phyloP scores from a whole-genome alignment of 2,888 invertebrate species.

The Octodonta nipae region DNA sequence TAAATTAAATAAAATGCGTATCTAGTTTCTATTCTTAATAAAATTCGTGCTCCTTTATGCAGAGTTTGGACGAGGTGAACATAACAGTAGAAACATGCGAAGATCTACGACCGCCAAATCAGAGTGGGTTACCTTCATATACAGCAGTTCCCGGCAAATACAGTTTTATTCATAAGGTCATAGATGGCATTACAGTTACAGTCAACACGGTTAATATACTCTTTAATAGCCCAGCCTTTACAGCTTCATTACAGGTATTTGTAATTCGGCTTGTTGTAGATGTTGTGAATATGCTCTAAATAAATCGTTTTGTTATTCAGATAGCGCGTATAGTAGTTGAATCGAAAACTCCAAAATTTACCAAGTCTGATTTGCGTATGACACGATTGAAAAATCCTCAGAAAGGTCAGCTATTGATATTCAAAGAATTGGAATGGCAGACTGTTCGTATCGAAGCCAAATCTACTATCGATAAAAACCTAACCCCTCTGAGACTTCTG shows the following conservation, averaged over 20 bases:
- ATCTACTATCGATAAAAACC: constrained; percentile 58
- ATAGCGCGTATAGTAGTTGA: constrained; percentile 86
- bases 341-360: constrained; percentile 86
- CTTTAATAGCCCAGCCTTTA: constrained; percentile 89
- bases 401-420: constrained; percentile 81
- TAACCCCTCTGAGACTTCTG: constrained; percentile 81
- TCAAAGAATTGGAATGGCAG: constrained; percentile 96
- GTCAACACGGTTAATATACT: constrained; percentile 90
- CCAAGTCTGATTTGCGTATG: constrained; percentile 70
- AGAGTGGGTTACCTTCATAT: constrained; percentile 41
- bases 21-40: no score
- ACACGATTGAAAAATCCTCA: constrained; percentile 84
- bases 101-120: constrained; percentile 54
- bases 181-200: constrained; percentile 92
- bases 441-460: constrained; percentile 89
- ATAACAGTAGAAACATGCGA: constrained; percentile 88
- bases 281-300: no score
- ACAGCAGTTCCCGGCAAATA: constrained; percentile 58
- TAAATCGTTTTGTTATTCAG: constrained; percentile 37
- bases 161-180: constrained; percentile 80
- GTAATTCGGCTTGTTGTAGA: constrained; percentile 1
- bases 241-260: constrained; percentile 82
- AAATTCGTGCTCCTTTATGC: no score
- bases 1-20: no score
- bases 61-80: constrained; percentile 87